Conservation (phyloP, 1,140 invertebrate species). For the Solenopsis invicta region DNA sequence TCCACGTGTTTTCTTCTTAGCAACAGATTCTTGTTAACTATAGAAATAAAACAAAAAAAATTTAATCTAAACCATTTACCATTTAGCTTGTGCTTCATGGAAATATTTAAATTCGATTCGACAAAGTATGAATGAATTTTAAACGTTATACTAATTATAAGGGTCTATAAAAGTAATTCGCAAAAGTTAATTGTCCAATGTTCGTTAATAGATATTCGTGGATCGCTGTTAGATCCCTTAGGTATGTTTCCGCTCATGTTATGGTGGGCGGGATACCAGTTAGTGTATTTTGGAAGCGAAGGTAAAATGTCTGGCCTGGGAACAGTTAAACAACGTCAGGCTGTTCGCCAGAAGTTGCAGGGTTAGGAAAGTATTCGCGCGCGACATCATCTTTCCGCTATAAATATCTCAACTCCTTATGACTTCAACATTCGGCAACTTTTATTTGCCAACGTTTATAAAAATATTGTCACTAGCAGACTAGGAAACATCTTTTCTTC, state of each 20-base stretch:
- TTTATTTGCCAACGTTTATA: conserved; percentile 14
- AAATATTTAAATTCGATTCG: not conserved
- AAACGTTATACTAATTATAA: not conserved
- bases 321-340: conserved; percentile 68
- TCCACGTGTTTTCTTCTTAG: not conserved
- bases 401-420: conserved; percentile 25
- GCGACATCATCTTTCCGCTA: conserved; percentile 38
- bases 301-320: conserved; percentile 74
- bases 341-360: conserved; percentile 68
- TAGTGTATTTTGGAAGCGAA: conserved; percentile 80
- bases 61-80: not conserved
- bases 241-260: not conserved
- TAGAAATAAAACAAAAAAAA: not conserved
- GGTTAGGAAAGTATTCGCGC: conserved; percentile 48
- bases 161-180: not conserved
- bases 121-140: not conserved
- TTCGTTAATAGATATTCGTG: conserved; percentile 8
- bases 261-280: conserved; percentile 49
- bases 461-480: conserved; percentile 2
- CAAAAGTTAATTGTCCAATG: not conserved
- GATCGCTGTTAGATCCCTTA: not conserved
- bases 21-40: not conserved
- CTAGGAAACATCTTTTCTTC: not conserved
- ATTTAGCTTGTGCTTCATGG: not conserved
- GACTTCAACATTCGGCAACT: not conserved